Evolutionary conservation across 1,140 invertebrate species (phyloP).

Genomic region (Dendrolimus kikuchii): DNA sequence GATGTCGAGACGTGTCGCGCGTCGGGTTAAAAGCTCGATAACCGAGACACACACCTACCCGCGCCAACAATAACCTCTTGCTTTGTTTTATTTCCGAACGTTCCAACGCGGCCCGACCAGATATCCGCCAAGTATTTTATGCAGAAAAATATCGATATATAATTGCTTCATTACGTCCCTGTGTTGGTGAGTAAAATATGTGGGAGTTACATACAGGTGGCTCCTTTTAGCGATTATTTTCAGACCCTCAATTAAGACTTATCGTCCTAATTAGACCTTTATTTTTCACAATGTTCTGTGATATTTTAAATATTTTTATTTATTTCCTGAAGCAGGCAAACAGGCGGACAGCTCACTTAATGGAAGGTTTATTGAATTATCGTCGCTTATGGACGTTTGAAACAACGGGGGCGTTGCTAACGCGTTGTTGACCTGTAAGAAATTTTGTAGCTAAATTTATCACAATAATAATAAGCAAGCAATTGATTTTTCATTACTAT

Average conservation of each 20-base stretch:
- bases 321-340: too few relatives aligned
- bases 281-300: constrained; percentile 9
- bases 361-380: too few relatives aligned
- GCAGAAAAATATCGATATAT: constrained; percentile 73
- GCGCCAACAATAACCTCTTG: constrained; percentile 61
- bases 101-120: constrained; percentile 45
- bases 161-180: constrained; percentile 72
- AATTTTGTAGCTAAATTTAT: too few relatives aligned
- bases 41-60: constrained; percentile 64
- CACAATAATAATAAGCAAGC: too few relatives aligned
- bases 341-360: too few relatives aligned
- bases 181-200: constrained; percentile 71
- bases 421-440: too few relatives aligned
- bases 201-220: constrained; percentile 65
- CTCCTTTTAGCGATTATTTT: constrained; percentile 17
- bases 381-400: too few relatives aligned
- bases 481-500: too few relatives aligned
- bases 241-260: constrained; percentile 13
- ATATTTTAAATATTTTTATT: not conserved
- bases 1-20: constrained; percentile 64
- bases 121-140: constrained; percentile 69
- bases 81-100: constrained; percentile 65
- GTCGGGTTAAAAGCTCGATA: constrained; percentile 71
- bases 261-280: constrained; percentile 16
- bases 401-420: too few relatives aligned